Evolutionary conservation across 2,797 vertebrate species (phyloP).

Genomic region (Cyprinodon diabolis): DNA sequence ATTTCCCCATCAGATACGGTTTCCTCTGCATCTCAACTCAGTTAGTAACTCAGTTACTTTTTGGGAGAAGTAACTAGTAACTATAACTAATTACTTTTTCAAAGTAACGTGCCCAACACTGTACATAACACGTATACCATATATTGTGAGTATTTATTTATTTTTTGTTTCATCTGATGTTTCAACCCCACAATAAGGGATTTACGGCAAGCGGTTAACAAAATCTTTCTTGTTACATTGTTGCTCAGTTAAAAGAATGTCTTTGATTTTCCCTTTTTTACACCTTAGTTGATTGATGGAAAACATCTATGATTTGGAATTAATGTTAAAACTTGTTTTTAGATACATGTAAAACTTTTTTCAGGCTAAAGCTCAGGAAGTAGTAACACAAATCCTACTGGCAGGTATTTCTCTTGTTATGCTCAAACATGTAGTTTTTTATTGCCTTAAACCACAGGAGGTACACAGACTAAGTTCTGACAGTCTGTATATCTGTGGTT

Average conservation of each 20-base stretch:
- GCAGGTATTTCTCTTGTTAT: background rate
- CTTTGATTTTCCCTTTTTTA: background rate
- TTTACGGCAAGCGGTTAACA: background rate
- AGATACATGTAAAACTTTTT: background rate
- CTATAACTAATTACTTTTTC: too few species aligned
- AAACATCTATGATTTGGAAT: background rate
- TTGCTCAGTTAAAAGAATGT: background rate
- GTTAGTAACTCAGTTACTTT: too few species aligned
- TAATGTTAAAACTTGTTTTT: background rate
- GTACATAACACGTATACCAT: background rate
- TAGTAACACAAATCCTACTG: background rate
- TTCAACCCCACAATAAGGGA: background rate
- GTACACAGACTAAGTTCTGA: conserved; percentile 23
- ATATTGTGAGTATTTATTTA: background rate
- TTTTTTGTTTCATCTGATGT: background rate
- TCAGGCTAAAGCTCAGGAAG: background rate
- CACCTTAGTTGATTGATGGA: background rate
- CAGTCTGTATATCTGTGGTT: conserved; percentile 7
- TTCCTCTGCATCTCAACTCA: too few species aligned
- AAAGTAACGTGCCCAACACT: too few species aligned
- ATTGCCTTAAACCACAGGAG: conserved; percentile 21
- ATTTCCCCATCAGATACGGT: too few species aligned
- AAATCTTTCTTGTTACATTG: background rate
- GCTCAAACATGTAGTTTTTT: conserved; percentile 1
- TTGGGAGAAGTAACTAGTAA: too few species aligned